phyloP scores from a whole-genome alignment of 2,797 vertebrate species.

The Pelodytes ibericus region DNA sequence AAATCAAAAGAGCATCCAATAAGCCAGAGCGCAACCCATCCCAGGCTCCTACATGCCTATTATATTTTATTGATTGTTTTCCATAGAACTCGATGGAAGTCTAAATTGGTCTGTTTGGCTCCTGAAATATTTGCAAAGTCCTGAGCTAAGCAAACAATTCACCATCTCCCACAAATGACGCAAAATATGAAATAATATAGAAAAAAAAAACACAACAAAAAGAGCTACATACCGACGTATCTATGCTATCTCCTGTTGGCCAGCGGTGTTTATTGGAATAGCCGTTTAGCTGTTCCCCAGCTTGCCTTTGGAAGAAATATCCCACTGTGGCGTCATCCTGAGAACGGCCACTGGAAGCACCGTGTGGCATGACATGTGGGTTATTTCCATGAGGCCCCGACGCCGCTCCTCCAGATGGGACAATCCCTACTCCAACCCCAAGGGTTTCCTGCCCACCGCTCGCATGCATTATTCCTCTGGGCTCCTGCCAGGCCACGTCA shows the following conservation, averaged over 20 bases:
- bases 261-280: slow-evolving; percentile 72
- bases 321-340: slow-evolving; percentile 74
- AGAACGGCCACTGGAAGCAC: slow-evolving; percentile 66
- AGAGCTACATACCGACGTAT: slow-evolving; percentile 59
- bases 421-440: slow-evolving; percentile 63
- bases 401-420: slow-evolving; percentile 62
- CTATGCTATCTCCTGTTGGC: slow-evolving; percentile 72
- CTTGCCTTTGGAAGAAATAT: slow-evolving; percentile 79
- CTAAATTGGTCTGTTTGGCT: too few relatives aligned
- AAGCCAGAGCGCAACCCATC: too few relatives aligned
- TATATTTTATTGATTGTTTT: too few relatives aligned
- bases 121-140: too few relatives aligned
- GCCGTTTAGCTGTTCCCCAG: slow-evolving; percentile 72
- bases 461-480: slow-evolving; percentile 74
- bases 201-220: too few relatives aligned
- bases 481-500: slow-evolving; percentile 84
- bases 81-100: too few relatives aligned
- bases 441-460: slow-evolving; percentile 72
- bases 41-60: too few relatives aligned
- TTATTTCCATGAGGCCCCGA: slow-evolving; percentile 66
- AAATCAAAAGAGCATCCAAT: too few relatives aligned
- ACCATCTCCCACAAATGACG: background rate
- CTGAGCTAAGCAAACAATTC: background rate
- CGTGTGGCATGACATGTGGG: slow-evolving; percentile 39
- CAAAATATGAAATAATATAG: background rate